phyloP scores from a whole-genome alignment of 2,113 vertebrate genomes.

The Daubentonia madagascariensis region DNA sequence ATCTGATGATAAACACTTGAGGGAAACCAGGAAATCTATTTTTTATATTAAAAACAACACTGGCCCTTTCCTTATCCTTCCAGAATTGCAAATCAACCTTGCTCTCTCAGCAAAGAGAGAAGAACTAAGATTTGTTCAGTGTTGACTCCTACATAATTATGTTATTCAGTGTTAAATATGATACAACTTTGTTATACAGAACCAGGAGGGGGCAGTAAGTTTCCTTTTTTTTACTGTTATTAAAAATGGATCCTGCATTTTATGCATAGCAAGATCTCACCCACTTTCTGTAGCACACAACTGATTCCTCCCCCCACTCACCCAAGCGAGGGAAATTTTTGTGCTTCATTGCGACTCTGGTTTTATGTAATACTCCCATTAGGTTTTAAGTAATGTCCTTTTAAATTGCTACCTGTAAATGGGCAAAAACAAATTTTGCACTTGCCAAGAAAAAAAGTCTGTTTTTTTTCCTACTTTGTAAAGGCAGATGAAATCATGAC shows the following conservation, averaged over 20 bases:
- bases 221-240: conserved; percentile 79
- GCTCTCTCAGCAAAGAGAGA: neutral
- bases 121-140: neutral
- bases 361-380: conserved; percentile 14
- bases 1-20: conserved; percentile 70
- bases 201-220: conserved; percentile 84
- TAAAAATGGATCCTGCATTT: conserved; percentile 38
- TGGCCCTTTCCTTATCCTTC: conserved; percentile 65
- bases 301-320: neutral
- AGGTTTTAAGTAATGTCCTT: conserved; percentile 31
- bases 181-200: conserved; percentile 36
- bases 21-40: conserved; percentile 70
- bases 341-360: neutral
- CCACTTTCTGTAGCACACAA: neutral
- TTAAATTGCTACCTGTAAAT: neutral
- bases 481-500: neutral
- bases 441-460: neutral
- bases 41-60: conserved; percentile 74
- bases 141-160: neutral
- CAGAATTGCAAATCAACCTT: conserved; percentile 59
- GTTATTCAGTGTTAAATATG: conserved; percentile 28
- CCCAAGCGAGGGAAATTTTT: neutral
- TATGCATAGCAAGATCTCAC: neutral
- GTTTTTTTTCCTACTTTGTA: neutral
- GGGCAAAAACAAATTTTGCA: neutral